Base-by-base conservation (phyloP, 2,888 invertebrate species). In the Orchesellides sinensis region DNA sequence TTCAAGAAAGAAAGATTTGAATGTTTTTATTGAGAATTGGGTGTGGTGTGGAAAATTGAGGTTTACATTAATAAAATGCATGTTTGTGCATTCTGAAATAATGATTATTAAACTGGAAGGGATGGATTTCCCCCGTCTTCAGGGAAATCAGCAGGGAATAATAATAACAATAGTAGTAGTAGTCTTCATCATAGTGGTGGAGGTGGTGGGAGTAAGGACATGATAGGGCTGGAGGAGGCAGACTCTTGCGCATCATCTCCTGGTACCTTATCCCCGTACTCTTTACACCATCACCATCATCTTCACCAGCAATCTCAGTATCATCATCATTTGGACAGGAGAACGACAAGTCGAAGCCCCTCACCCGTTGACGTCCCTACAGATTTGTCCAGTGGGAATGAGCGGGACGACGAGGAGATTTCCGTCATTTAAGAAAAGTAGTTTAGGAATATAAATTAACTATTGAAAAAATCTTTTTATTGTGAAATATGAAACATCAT, bases 51-150 rank as follows among this genome's bases (percentile, higher is more conserved):
- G n/a, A n/a, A n/a, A n/a, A n/a, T n/a, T n/a, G n/a, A n/a, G n/a
- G n/a, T n/a, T n/a, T n/a, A n/a, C n/a, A n/a, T n/a, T n/a, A n/a
- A n/a, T n/a, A n/a, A n/a, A n/a, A n/a, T n/a, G n/a, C n/a, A n/a
- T n/a, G n/a, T n/a, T n/a, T n/a, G n/a, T n/a, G n/a, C n/a, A n/a
- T n/a, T n/a, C n/a, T n/a, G n/a, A n/a, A n/a, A n/a, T n/a, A n/a
- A n/a, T n/a, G n/a, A n/a, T n/a, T n/a, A 92, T 54, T 93, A 92
- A 0, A 92, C 92, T 88, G 74, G 81, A 12, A 49, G 68, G 56
- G 78, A 68, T 72, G 70, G 70, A 56, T 83, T 73, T 63, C 73
- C 69, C 73, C 73, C 83, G 17, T 66, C 83, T 35, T 81, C 77
- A 19, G n/a, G n/a, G 10, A 59, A 68, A 10, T 80, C 79, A 12